phyloP scores from a whole-genome alignment of 2,888 invertebrate species.

The Psylliodes chrysocephalus region DNA sequence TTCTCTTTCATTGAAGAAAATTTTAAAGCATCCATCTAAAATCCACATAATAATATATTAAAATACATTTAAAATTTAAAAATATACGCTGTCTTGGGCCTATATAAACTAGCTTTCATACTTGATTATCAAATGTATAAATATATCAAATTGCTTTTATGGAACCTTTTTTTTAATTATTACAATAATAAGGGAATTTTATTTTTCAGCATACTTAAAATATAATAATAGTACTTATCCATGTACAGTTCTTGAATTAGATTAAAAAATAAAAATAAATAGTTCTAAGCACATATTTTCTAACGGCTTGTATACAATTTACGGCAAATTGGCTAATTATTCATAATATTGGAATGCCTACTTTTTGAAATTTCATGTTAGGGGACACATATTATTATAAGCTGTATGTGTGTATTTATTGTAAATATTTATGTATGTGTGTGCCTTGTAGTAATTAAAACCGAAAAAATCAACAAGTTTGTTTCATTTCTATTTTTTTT shows the following conservation, averaged over 20 bases:
- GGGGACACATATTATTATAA: constrained; percentile 44
- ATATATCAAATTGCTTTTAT: no score
- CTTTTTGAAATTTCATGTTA: constrained; percentile 48
- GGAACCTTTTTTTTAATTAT: no score
- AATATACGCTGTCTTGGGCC: no score
- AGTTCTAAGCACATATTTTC: constrained; percentile 46
- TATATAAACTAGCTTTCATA: no score
- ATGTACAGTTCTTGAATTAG: constrained; percentile 35
- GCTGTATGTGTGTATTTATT: constrained; percentile 64
- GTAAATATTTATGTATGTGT: constrained; percentile 69
- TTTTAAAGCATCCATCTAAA: no score
- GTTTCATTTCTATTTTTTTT: no score
- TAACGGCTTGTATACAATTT: constrained; percentile 46
- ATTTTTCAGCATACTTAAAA: constrained; percentile 6
- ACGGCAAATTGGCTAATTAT: constrained; percentile 32
- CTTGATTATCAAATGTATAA: no score
- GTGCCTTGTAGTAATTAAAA: constrained; percentile 76
- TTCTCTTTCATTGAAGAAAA: no score
- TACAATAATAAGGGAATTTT: no score
- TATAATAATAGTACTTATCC: constrained; percentile 12
- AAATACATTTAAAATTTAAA: no score
- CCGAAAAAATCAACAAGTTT: constrained; percentile 17
- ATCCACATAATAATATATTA: no score
- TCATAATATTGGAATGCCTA: constrained; percentile 40
- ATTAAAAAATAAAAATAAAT: constrained; percentile 26